Conservation (phyloP, 1,140 invertebrate genomes). For the Hestina assimilis region DNA sequence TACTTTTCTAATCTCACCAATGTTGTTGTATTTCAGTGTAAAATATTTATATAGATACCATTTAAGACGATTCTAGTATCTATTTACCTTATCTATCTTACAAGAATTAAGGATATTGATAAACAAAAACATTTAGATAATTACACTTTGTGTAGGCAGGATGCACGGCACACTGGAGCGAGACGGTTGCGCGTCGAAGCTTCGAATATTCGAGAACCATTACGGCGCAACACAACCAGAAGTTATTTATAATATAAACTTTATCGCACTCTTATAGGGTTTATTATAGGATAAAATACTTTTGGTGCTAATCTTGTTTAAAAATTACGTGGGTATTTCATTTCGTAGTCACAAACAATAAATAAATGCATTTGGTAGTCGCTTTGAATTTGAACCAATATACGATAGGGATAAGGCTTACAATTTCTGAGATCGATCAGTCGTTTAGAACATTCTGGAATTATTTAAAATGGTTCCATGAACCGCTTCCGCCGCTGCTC, state of each 20-base stretch:
- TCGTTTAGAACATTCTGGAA: conserved; percentile 32
- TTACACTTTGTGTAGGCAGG: conserved; percentile 62
- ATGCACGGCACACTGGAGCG: conserved; percentile 74
- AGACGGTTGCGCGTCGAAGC: conserved; percentile 68
- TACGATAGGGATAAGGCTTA: conserved; percentile 9
- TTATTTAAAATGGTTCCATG: conserved; percentile 43
- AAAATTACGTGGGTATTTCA: conserved; percentile 14
- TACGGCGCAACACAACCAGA: background rate
- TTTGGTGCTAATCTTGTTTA: conserved; percentile 15
- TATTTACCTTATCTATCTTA: conserved; percentile 15
- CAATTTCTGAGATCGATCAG: background rate
- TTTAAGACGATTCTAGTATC: background rate
- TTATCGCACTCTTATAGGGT: conserved; percentile 16
- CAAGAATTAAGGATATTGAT: conserved; percentile 31
- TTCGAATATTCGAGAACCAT: conserved; percentile 40
- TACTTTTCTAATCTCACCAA: background rate
- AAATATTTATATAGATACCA: conserved; percentile 15
- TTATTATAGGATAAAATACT: conserved; percentile 9
- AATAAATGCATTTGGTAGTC: conserved; percentile 8
- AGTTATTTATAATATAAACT: conserved; percentile 23
- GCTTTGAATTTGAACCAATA: conserved; percentile 1
- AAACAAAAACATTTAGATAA: conserved; percentile 58
- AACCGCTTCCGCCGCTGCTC: conserved; percentile 73
- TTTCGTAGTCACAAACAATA: conserved; percentile 27
- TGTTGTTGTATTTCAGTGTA: conserved; percentile 8